Base-by-base conservation (phyloP, 37 sponge, comb jelly and placozoan species). In the Cliona cf. orientalis region DNA sequence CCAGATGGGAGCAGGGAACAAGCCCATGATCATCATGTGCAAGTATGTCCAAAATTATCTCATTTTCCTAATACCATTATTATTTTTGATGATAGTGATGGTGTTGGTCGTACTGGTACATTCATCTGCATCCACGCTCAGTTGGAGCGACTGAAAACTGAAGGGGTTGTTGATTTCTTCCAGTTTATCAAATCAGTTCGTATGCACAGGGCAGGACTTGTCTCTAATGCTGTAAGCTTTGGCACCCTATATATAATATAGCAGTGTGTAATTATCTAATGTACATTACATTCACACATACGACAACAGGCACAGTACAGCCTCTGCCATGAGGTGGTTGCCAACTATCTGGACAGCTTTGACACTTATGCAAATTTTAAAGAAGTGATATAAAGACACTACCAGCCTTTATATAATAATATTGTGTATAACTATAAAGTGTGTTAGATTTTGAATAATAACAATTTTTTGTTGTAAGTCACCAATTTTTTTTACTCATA, bases 11-110 rank as follows among this genome's bases (percentile, higher is more conserved):
- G 38, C 86, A 37, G 86, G 75, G 67, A 93, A 89, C 66, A 80
- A 74, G 53, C 41, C 82, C 25, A 89, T 89, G 37, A 82, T 72
- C 49, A 86, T 93, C 32, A 61, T 76, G 66, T 93, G 93, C 93
- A 89, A 80, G 93, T 93, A 46, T 49, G 83, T 35, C 43, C 22
- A 49, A 49, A 46, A 69, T n/a, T n/a, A n/a, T n/a, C n/a, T n/a
- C n/a, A n/a, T n/a, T n/a, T n/a, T n/a, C n/a, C n/a, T n/a, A n/a
- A n/a, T n/a, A n/a, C n/a, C n/a, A n/a, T n/a, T n/a, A n/a, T n/a
- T n/a, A n/a, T n/a, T n/a, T n/a, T n/a, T n/a, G n/a, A n/a, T n/a
- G n/a, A n/a, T n/a, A 89, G 91, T 71, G 80, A 90, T 85, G 91
- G 91, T 26, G 55, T 68, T 19, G 91, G 91, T 57, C 56, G 86